Percentiles rank a stretch among this genome's conserved stretches.
These are phyloP conservation scores for Galeopterus variegatus DNA, from an alignment of 2,113 vertebrate genomes.

Conservation along the genomic window DNA sequence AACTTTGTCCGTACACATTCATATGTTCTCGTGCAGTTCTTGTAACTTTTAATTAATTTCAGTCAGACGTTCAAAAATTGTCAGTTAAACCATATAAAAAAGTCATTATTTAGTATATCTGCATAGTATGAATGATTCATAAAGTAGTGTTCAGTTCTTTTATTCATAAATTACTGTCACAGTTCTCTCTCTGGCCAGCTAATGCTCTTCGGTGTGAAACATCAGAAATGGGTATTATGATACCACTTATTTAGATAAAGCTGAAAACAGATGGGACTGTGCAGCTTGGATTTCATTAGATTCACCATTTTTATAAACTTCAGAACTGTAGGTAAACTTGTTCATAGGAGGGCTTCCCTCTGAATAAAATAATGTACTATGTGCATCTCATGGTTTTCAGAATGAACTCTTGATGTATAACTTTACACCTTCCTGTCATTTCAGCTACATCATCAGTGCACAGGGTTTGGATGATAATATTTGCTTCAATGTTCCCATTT, in stretches of 20 bases:
- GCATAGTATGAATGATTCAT: background rate
- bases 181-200: background rate
- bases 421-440: background rate
- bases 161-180: background rate
- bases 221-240: background rate
- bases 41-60: conserved; percentile 55
- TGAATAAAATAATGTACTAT: background rate
- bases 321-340: background rate
- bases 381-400: background rate
- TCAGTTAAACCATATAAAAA: background rate
- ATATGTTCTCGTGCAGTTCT: background rate
- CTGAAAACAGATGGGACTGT: background rate
- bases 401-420: background rate
- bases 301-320: background rate
- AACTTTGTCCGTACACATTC: background rate
- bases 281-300: background rate
- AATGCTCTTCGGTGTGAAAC: background rate
- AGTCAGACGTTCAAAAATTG: background rate
- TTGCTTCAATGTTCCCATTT: background rate
- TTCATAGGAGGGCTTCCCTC: background rate
- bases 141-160: conserved; percentile 18
- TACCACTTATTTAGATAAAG: conserved; percentile 6
- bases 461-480: background rate
- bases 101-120: background rate
- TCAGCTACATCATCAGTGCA: background rate